These are phyloP conservation scores for Sphaeridia pumilis DNA, from an alignment of 2,888 invertebrate species.

Conservation along the genomic window DNA sequence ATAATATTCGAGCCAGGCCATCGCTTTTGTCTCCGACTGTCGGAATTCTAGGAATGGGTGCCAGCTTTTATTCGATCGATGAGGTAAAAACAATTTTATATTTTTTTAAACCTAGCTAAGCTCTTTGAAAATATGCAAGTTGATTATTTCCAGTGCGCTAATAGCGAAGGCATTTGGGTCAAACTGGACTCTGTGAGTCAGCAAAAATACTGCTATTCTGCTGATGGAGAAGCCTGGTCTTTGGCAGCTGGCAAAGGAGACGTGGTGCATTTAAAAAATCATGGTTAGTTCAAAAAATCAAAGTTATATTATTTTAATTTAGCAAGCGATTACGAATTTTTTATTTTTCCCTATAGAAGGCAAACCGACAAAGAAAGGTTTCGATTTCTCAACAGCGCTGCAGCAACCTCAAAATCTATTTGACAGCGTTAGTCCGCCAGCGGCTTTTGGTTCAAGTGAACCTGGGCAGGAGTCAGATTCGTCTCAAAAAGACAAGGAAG, in stretches of 20 bases:
- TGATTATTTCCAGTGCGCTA: slow-evolving; percentile 41
- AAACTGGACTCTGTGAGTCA: slow-evolving; percentile 50
- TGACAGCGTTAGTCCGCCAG: slow-evolving; percentile 32
- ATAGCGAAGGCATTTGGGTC: slow-evolving; percentile 55
- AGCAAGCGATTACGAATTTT: background rate
- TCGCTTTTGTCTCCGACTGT: slow-evolving; percentile 56
- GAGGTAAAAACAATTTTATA: slow-evolving; percentile 44
- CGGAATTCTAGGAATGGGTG: slow-evolving; percentile 57
- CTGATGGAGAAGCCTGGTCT: slow-evolving; percentile 60
- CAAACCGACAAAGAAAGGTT: slow-evolving; percentile 44
- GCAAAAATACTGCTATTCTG: slow-evolving; percentile 54
- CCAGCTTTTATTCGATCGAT: slow-evolving; percentile 52
- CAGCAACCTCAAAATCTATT: slow-evolving; percentile 36
- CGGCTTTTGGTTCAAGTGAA: slow-evolving; percentile 28
- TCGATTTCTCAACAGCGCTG: slow-evolving; percentile 47
- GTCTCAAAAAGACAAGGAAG: background rate
- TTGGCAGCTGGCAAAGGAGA: slow-evolving; percentile 53
- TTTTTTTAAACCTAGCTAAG: background rate
- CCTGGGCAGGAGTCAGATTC: background rate
- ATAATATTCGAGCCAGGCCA: slow-evolving; percentile 57
- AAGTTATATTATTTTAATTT: background rate
- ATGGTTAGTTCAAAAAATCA: slow-evolving; percentile 17
- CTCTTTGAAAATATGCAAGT: background rate
- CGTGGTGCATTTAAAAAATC: slow-evolving; percentile 49
- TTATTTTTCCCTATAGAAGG: slow-evolving; percentile 27